These are phyloP conservation scores for Choloepus hoffmanni DNA, from an alignment of 2,113 vertebrate species.

Conservation along the genomic window DNA sequence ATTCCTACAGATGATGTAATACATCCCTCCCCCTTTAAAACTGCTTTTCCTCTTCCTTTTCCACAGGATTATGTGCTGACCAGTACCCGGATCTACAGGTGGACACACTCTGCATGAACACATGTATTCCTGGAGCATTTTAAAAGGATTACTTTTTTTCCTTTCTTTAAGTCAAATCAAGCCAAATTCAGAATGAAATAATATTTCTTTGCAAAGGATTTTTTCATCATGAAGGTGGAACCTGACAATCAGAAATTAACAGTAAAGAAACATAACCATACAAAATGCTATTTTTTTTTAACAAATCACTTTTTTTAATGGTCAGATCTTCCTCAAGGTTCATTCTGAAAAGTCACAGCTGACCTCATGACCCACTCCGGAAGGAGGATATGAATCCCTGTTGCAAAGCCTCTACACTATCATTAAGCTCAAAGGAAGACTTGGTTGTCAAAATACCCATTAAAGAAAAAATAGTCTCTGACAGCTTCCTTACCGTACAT, in stretches of 20 bases:
- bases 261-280: slow-evolving; percentile 36
- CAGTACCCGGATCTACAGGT: neutral
- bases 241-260: neutral
- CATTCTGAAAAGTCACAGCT: slow-evolving; percentile 17
- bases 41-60: neutral
- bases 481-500: neutral
- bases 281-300: slow-evolving; percentile 12
- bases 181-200: slow-evolving; percentile 26
- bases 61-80: neutral
- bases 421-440: slow-evolving; percentile 18
- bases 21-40: neutral
- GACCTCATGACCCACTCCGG: neutral
- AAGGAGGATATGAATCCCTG: neutral
- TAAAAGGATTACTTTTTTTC: neutral
- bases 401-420: neutral
- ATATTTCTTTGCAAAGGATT: slow-evolving; percentile 17
- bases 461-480: neutral
- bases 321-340: neutral
- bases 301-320: slow-evolving; percentile 58
- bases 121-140: neutral
- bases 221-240: slow-evolving; percentile 65
- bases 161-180: neutral
- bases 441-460: neutral
- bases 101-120: neutral
- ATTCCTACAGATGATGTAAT: neutral